Evolutionary conservation across 1,140 invertebrate genomes (phyloP), one percentile per base, ranked within the genome.

Genomic region (Papilio dardanus): DNA sequence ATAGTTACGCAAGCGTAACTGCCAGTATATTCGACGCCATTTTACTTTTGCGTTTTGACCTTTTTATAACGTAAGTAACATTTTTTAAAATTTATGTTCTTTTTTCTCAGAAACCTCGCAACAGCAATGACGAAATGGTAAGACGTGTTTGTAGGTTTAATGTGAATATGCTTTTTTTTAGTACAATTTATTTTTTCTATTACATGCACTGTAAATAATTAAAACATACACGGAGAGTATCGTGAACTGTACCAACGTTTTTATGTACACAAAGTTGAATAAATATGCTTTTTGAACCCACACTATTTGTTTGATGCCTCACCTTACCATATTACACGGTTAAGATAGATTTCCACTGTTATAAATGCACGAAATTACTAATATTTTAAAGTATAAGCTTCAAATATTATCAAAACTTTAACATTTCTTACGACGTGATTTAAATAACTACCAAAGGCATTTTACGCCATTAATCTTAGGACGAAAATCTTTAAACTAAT

Each of bases 221-320:
- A 77, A 81, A 85, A 74, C 77, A 80, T 79, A 81, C 78, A 81
- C 74, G 77, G 75, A 74, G 80, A 83, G 81, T 82, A 85, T 83
- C 65, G 54, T 58, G 62, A 76, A 80, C 82, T 87, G 68, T 86
- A 88, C 80, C 76, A 80, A 79, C 80, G 83, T 83, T 81, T 73
- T 74, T 89, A 82, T 88, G 81, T 86, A 84, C 78, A 86, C 77
- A 83, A 74, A 79, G 74, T 84, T 83, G 74, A 89, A 90, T 90
- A 91, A 90, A 91, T 77, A 84, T 81, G 85, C 86, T 89, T 88
- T 58, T 77, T 83, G 83, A 80, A 86, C n/a, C n/a, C 77, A 88
- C 83, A 78, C 80, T 87, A 84, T 87, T 90, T 91, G 83, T 88
- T 87, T 89, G 83, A 83, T 81, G 84, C 83, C 85, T 87, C 87